A percentile compares a stretch with the other conserved stretches of the same genome.
Evolutionary conservation across 2,113 vertebrate species (phyloP).

Genomic region (western clawed frog (Xenopus tropicalis)): UCB_Xtro_10.0 CM004447.2:119570501-119571000

Average conservation of each 20-base stretch:
- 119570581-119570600: too few species aligned
- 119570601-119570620: too few species aligned
- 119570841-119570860: slow-evolving; percentile 22
- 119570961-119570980: slow-evolving; percentile 55
- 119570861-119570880: slow-evolving; percentile 73
- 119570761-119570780: slow-evolving; percentile 44
- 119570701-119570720: background rate
- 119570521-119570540: too few species aligned
- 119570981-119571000: slow-evolving; percentile 54
- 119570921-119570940: slow-evolving; percentile 78
- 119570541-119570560: too few species aligned
- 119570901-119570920: slow-evolving; percentile 88
- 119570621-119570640: too few species aligned
- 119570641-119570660: too few species aligned
- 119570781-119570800: slow-evolving; percentile 41
- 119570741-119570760: background rate
- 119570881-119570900: slow-evolving; percentile 92
- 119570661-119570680: too few species aligned
- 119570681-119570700: too few species aligned
- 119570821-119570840: slow-evolving; percentile 47
- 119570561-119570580: too few species aligned
- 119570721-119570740: background rate
- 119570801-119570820: slow-evolving; percentile 21
- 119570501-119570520: too few species aligned
- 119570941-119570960: slow-evolving; percentile 60